Evolutionary conservation across 2,888 invertebrate genomes (phyloP), one percentile per base, ranked within the genome.

Genomic region (Teleogryllus oceanicus): DNA sequence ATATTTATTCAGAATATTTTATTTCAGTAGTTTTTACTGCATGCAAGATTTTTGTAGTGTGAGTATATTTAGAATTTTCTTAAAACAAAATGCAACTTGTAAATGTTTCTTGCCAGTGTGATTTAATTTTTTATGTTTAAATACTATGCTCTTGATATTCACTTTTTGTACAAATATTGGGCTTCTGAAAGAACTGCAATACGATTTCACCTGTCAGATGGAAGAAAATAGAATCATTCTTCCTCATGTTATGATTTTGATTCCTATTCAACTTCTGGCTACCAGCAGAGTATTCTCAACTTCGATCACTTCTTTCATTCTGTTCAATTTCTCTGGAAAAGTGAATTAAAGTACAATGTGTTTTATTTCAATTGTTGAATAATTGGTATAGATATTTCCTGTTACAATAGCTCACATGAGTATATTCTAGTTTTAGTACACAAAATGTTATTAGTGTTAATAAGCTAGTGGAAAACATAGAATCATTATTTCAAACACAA

Each of bases 381-480:
- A 62, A 8, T 62, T 62, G n/a, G 62, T 62, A 37, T 37, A 62
- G 62, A 62, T 62, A 62, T 62, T 62, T 62, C 13, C 62, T 62
- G 62, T 62, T 62, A 62, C n/a, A 18, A n/a, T 62, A 62, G 62
- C n/a, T 62, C 62, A 62, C 13, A 37, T 62, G n/a, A 62, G 62
- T 62, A 62, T n/a, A 62, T 62, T 62, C n/a, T 62, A 62, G 62
- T 62, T 62, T 18, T 62, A 62, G 62, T 62, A 62, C 13, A 62
- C 16, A 62, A n/a, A 62, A 62, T 62, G 37, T 37, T 62, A 18
- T 18, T 62, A 62, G 62, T 62, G 62, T 62, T 62, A 62, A 62
- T 18, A 62, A 18, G 13, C n/a, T 18, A 62, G 13, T 62, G n/a
- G 8, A 62, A 62, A 62, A 62, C 1, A 5, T 13, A 18, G 13